Conservation (phyloP, 2,797 vertebrate species). For the Etheostoma nigrum region DNA sequence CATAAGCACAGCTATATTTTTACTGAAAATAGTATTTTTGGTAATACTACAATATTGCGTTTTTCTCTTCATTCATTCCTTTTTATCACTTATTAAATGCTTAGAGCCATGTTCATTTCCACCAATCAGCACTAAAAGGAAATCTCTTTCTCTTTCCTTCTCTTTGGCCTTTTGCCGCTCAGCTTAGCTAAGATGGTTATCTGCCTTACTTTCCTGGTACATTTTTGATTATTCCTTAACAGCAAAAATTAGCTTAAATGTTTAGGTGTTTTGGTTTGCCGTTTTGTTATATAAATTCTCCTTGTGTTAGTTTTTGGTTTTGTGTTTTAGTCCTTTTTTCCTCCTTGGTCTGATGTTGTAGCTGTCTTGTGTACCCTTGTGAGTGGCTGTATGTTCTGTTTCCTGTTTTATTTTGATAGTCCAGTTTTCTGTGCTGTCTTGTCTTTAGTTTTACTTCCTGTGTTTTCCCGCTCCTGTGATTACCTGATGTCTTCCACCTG, state of each 20-base stretch:
- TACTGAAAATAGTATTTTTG: slow-evolving; percentile 50
- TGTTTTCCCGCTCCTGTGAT: no score
- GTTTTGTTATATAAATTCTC: no score
- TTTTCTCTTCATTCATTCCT: slow-evolving; percentile 56
- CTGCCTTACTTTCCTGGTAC: slow-evolving; percentile 46
- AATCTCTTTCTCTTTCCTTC: slow-evolving; percentile 16
- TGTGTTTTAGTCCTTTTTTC: no score
- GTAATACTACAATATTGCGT: slow-evolving; percentile 60
- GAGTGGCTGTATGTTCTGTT: no score
- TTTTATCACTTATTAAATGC: slow-evolving; percentile 50
- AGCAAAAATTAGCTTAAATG: slow-evolving; percentile 48
- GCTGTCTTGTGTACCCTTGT: no score
- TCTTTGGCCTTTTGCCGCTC: slow-evolving; percentile 29
- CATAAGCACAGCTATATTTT: slow-evolving; percentile 44
- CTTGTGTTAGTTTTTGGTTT: no score
- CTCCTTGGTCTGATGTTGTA: no score
- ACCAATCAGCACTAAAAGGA: slow-evolving; percentile 42
- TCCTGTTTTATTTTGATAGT: no score
- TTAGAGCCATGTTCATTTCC: slow-evolving; percentile 50
- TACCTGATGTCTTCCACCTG: no score
- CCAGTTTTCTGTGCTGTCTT: no score
- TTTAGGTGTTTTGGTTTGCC: slow-evolving; percentile 13
- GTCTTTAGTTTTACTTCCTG: no score
- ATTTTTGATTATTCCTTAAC: slow-evolving; percentile 55
- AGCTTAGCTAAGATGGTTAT: slow-evolving; percentile 59